Conservation (phyloP, 2,888 invertebrate species). For the Penaeus monodon region DNA sequence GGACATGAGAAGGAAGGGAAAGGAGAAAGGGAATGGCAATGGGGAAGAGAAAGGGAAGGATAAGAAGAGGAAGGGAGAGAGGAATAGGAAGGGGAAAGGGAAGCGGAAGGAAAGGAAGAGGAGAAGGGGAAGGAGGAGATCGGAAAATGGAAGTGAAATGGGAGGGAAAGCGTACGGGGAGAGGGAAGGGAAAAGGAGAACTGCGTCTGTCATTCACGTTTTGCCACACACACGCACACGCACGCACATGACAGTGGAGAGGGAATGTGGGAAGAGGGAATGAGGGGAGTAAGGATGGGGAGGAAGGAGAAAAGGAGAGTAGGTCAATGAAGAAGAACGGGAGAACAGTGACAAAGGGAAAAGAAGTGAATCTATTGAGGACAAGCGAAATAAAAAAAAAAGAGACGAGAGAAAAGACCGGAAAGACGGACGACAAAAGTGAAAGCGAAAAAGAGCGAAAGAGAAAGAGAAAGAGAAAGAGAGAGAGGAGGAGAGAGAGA, state of each 20-base stretch:
- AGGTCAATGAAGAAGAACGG: neutral
- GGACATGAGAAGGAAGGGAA: no score
- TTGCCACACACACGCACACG: neutral
- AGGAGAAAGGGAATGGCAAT: no score
- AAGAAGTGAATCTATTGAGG: neutral
- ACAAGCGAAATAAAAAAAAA: neutral
- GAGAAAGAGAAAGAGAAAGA: neutral
- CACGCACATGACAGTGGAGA: neutral
- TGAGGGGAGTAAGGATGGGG: neutral
- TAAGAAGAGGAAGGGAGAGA: no score
- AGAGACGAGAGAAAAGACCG: neutral
- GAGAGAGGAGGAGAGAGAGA: neutral
- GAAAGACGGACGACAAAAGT: neutral
- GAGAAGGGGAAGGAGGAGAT: neutral
- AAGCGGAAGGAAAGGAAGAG: neutral
- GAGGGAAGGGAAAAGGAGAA: neutral
- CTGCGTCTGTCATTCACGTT: neutral
- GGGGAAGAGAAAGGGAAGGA: no score
- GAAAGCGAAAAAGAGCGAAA: neutral
- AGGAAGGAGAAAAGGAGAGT: neutral
- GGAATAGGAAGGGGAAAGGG: neutral
- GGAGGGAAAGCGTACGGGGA: no score
- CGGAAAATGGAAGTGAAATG: neutral
- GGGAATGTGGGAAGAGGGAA: neutral
- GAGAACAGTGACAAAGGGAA: neutral